Conservation (phyloP, 2,888 invertebrate genomes). For the Dicranocentrus wangi region DNA sequence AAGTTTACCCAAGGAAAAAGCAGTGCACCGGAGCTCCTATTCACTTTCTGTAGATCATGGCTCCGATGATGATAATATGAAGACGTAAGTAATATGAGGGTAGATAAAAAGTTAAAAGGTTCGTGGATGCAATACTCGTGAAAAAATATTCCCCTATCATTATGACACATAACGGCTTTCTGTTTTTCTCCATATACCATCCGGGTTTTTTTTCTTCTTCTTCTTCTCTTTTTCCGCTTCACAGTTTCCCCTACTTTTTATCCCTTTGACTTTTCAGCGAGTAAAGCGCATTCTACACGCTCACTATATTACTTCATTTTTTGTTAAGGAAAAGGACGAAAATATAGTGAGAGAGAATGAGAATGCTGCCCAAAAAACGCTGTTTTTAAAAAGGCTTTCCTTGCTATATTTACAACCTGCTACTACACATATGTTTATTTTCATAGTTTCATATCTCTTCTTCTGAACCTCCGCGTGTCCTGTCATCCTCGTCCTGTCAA, state of each 20-base stretch:
- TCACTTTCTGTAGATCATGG: conserved; percentile 1
- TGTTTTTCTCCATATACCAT: background rate
- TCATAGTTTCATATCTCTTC: too few species aligned
- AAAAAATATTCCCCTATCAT: conserved; percentile 4
- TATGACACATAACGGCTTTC: conserved; percentile 1
- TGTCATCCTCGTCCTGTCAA: conserved; percentile 18
- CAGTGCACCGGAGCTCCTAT: background rate
- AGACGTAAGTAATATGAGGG: background rate
- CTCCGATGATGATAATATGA: background rate
- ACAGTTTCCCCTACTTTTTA: background rate
- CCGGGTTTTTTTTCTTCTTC: background rate
- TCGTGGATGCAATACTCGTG: background rate
- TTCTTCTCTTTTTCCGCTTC: background rate
- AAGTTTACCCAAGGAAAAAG: background rate
- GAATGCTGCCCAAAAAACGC: too few species aligned
- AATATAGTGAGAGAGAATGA: too few species aligned
- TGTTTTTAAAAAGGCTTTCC: too few species aligned
- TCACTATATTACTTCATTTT: too few species aligned
- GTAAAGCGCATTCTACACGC: too few species aligned
- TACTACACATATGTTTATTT: too few species aligned
- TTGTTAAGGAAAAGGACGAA: too few species aligned
- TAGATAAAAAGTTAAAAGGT: conserved; percentile 17
- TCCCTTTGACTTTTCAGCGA: background rate
- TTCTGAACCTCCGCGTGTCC: background rate
- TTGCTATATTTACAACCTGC: too few species aligned